phyloP scores from a whole-genome alignment of 2,888 invertebrate species.

The Hyppa rectilinea region DNA sequence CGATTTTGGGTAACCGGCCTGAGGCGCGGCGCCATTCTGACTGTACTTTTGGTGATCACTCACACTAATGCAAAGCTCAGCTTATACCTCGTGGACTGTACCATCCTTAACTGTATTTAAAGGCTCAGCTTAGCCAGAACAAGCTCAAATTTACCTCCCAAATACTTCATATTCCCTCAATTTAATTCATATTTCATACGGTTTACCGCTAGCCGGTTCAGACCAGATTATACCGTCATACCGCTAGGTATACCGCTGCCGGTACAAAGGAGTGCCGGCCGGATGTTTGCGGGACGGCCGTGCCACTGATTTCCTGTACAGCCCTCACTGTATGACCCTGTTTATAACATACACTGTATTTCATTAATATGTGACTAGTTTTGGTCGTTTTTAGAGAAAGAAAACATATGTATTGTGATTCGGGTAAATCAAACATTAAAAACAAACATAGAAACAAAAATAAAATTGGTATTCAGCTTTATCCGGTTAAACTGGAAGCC shows the following conservation, averaged over 20 bases:
- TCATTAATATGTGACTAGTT: not conserved
- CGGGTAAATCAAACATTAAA: too few relatives aligned
- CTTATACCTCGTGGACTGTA: too few relatives aligned
- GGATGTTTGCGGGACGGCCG: conserved; percentile 57
- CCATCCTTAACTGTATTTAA: not conserved
- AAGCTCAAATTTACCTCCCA: not conserved
- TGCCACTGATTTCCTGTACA: conserved; percentile 57
- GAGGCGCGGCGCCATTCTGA: too few relatives aligned
- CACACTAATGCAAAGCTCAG: too few relatives aligned
- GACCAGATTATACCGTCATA: conserved; percentile 30
- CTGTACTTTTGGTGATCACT: too few relatives aligned
- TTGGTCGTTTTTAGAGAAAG: not conserved
- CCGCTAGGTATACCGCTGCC: not conserved
- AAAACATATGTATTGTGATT: too few relatives aligned
- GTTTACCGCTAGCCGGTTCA: conserved; percentile 8
- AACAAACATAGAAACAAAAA: too few relatives aligned
- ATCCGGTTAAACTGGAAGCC: too few relatives aligned
- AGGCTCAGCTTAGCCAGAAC: not conserved
- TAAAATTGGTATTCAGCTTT: too few relatives aligned
- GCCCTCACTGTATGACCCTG: conserved; percentile 3
- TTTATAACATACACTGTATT: conserved; percentile 9
- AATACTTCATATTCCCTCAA: not conserved
- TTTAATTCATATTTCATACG: conserved; percentile 23
- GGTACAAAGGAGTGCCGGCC: conserved; percentile 33
- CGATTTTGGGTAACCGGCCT: too few relatives aligned